Evolutionary conservation across 2,797 vertebrate genomes (phyloP), one percentile per base, ranked within the genome.

Genomic region (Triplophysa yarkandensis): DNA sequence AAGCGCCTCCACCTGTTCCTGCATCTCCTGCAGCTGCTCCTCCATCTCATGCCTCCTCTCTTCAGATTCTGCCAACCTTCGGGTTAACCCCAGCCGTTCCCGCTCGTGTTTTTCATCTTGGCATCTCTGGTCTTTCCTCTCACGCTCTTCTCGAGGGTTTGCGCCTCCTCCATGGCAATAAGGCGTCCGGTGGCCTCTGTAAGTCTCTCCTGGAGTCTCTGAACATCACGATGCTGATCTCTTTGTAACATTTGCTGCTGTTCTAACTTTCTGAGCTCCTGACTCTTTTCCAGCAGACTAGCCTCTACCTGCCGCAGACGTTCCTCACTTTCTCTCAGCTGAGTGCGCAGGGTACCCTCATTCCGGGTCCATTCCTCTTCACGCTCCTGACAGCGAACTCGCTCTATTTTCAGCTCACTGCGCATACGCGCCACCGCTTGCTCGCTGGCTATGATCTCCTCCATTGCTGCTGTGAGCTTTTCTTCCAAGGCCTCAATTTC

Each of bases 401-500:
- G 94, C 78, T 98, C 96, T 0, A 93, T 86, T 87, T 93, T 94
- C 70, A 97, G 90, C 84, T 98, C 95, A 0, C 92, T 93, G 71
- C 92, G 94, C 87, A 98, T 94, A 74, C 95, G 94, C 68, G 91
- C 91, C 85, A 98, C 87, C 0, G 93, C 93, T 85, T 97, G 94
- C 84, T 98, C 96, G 66, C 96, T 95, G 17, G 93, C 91, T 25
- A 93, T 76, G 21, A 98, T 95, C 86, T 98, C 96, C 0, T 93
- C 92, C 3, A 95, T 93, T 0, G 95, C 93, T 0, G 91, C 94
- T 11, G 92, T 89, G 27, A 98, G 91, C 83, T 97, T 93, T 0
- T 90, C 88, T 86, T 97, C 95, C 74, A 98, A 89, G 77, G 90
- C 94, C 81, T 94, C 93, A 79, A 97, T 94, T 81, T 98, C 96